Conservation (phyloP, 2,113 vertebrate species). For the Calcarius ornatus region DNA sequence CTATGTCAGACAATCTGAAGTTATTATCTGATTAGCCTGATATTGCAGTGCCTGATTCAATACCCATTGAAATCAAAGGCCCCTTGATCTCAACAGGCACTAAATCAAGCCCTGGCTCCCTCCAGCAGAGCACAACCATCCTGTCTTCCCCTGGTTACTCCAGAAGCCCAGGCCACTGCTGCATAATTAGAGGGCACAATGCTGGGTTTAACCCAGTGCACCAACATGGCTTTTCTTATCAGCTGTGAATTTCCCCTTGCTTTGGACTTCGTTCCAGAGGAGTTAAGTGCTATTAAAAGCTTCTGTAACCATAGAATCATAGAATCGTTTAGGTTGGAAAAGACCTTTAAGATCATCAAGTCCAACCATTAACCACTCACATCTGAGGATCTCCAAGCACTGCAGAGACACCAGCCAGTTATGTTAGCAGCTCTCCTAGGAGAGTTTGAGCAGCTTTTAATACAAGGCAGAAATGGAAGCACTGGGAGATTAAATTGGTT, state of each 20-base stretch:
- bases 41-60: slow-evolving; percentile 39
- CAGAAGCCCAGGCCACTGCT: slow-evolving; percentile 17
- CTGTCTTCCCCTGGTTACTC: neutral
- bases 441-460: slow-evolving; percentile 1
- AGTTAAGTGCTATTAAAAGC: slow-evolving; percentile 46
- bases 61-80: slow-evolving; percentile 53
- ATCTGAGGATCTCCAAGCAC: slow-evolving; percentile 37
- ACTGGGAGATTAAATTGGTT: neutral
- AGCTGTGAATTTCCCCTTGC: slow-evolving; percentile 29
- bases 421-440: slow-evolving; percentile 4
- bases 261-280: slow-evolving; percentile 30
- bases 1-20: neutral
- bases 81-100: slow-evolving; percentile 48
- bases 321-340: slow-evolving; percentile 7
- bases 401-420: neutral
- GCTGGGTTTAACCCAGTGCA: slow-evolving; percentile 35
- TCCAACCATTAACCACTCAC: neutral
- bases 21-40: slow-evolving; percentile 59
- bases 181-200: slow-evolving; percentile 47
- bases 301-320: slow-evolving; percentile 21
- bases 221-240: slow-evolving; percentile 49
- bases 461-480: slow-evolving; percentile 7
- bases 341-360: slow-evolving; percentile 5
- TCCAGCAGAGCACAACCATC: slow-evolving; percentile 37
- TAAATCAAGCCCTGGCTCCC: slow-evolving; percentile 23